phyloP scores from a whole-genome alignment of 1,140 invertebrate species.

The Drosophila parabipectinata region DNA sequence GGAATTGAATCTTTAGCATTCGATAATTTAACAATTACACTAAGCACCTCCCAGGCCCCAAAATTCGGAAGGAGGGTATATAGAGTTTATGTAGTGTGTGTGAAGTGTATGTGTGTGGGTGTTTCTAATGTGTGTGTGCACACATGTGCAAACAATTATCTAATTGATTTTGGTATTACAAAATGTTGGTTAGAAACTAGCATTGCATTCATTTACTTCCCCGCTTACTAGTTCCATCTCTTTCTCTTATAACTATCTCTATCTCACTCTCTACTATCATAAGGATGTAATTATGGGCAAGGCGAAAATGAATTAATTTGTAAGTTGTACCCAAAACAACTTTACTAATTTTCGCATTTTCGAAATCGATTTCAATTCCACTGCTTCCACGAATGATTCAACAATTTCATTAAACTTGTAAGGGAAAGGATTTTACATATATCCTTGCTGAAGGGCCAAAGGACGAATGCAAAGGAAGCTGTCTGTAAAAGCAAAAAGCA shows the following conservation, averaged over 20 bases:
- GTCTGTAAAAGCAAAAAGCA: conserved; percentile 7
- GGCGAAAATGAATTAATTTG: conserved; percentile 63
- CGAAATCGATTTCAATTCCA: conserved; percentile 8
- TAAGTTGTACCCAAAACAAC: conserved; percentile 15
- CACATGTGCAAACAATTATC: conserved; percentile 63
- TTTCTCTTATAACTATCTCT: neutral
- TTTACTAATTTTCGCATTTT: neutral
- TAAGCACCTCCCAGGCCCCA: conserved; percentile 1
- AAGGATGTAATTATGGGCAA: conserved; percentile 38
- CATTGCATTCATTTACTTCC: conserved; percentile 62
- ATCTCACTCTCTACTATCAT: neutral
- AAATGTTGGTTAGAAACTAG: conserved; percentile 50
- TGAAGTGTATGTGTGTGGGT: too few species aligned
- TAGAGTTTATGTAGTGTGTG: neutral
- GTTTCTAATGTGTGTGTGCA: conserved; percentile 8
- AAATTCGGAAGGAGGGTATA: too few species aligned
- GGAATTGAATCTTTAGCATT: conserved; percentile 30
- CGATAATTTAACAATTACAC: conserved; percentile 41
- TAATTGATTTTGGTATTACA: conserved; percentile 71
- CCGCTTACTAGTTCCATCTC: neutral
- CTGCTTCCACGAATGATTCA: conserved; percentile 20
- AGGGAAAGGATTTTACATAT: neutral
- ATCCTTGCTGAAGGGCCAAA: neutral
- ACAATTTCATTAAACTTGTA: conserved; percentile 72
- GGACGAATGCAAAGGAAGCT: neutral